Evolutionary conservation across 2,113 vertebrate genomes (phyloP).

Genomic region (Phasianus colchicus): DNA sequence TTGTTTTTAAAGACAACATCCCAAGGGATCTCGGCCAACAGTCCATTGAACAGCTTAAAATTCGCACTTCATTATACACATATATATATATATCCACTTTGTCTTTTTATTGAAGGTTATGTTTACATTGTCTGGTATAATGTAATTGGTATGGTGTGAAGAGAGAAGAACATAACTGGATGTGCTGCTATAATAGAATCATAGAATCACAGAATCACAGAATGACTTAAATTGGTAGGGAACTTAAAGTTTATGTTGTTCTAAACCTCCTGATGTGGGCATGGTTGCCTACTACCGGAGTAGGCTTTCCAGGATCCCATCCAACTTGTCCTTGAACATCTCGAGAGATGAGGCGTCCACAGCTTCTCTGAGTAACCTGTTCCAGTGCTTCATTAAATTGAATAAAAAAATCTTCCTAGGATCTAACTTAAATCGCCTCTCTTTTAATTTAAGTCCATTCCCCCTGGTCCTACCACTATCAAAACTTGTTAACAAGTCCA

Average conservation of each 20-base stretch:
- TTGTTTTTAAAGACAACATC: too few relatives aligned
- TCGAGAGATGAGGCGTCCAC: neutral
- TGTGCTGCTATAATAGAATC: rapidly evolving
- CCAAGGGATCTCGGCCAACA: too few relatives aligned
- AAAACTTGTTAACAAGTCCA: too few relatives aligned
- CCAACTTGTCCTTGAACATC: neutral
- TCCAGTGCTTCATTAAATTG: too few relatives aligned
- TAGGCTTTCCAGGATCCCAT: neutral
- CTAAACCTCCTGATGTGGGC: neutral
- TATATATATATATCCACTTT: neutral
- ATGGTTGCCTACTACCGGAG: neutral
- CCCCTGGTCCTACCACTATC: too few relatives aligned
- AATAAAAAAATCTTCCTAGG: too few relatives aligned
- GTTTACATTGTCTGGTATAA: neutral
- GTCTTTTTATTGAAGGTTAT: neutral
- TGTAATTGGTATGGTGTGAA: neutral
- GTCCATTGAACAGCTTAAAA: too few relatives aligned
- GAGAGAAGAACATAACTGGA: neutral
- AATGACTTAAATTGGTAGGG: neutral
- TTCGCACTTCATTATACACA: too few relatives aligned
- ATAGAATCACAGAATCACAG: neutral
- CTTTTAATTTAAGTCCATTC: too few relatives aligned
- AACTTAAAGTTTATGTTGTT: neutral
- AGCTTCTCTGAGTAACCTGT: neutral
- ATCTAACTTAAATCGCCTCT: too few relatives aligned